These are phyloP conservation scores for Haliclystus octoradiatus DNA, from an alignment of 30 jellyfish, hydroid and myxozoan genomes.

Conservation along the genomic window DNA sequence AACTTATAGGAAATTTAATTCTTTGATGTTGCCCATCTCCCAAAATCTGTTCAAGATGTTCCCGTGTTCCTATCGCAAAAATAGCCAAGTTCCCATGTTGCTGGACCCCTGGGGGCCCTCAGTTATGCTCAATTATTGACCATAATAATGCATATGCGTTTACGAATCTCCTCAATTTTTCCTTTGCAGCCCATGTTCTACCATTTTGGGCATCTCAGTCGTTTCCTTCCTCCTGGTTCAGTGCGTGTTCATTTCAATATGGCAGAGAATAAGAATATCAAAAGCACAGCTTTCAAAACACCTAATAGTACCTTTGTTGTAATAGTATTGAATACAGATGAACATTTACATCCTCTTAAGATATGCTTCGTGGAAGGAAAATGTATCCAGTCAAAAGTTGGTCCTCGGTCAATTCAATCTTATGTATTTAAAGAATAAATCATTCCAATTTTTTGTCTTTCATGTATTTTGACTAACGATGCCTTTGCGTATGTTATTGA, in stretches of 20 bases:
- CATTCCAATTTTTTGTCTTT: too few species aligned
- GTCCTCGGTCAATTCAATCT: not conserved
- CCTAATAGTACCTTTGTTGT: constrained; percentile 34
- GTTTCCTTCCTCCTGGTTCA: constrained; percentile 61
- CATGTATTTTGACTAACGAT: too few species aligned
- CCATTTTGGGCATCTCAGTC: constrained; percentile 79
- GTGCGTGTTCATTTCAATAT: constrained; percentile 19
- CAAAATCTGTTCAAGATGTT: too few species aligned
- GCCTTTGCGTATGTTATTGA: too few species aligned
- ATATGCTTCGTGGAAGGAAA: not conserved
- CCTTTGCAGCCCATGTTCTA: constrained; percentile 60
- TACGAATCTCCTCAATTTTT: not conserved
- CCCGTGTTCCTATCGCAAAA: too few species aligned
- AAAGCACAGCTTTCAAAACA: constrained; percentile 28
- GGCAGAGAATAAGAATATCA: constrained; percentile 23
- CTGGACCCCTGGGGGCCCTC: too few species aligned
- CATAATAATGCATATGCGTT: too few species aligned
- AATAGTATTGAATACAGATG: constrained; percentile 14
- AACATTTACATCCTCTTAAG: not conserved
- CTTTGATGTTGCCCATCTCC: too few species aligned
- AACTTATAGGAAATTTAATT: too few species aligned
- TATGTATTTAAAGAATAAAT: not conserved
- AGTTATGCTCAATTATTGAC: too few species aligned
- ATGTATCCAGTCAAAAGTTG: not conserved
- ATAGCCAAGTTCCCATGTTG: too few species aligned